Evolutionary conservation across 2,797 vertebrate genomes (phyloP).

Genomic region (Semotilus atromaculatus): DNA sequence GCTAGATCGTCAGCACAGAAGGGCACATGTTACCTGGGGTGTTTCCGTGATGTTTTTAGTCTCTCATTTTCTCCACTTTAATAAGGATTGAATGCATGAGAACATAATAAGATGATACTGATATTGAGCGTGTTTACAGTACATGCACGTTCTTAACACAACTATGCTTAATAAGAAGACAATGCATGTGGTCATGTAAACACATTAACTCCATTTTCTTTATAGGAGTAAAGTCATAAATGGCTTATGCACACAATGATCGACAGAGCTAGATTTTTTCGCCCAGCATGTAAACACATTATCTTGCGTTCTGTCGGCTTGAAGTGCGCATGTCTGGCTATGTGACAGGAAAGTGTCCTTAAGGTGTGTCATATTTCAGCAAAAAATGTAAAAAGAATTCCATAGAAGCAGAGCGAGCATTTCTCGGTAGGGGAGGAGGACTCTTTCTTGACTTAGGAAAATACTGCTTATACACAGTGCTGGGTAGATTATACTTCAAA

Average conservation of each 20-base stretch:
- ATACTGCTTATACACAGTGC: too few relatives aligned
- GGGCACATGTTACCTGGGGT: neutral
- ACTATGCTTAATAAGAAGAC: neutral
- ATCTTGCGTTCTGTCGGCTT: too few relatives aligned
- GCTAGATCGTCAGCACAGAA: neutral
- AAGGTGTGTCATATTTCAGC: too few relatives aligned
- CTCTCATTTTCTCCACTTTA: neutral
- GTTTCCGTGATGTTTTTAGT: neutral
- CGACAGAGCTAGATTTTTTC: neutral
- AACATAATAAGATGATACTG: conserved; percentile 9
- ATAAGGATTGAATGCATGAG: neutral
- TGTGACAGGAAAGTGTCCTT: neutral
- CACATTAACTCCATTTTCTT: neutral
- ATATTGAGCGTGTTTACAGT: neutral
- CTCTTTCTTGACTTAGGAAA: too few relatives aligned
- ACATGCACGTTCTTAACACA: neutral
- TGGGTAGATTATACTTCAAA: too few relatives aligned
- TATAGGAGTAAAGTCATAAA: neutral
- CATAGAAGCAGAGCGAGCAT: too few relatives aligned
- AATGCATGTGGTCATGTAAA: neutral
- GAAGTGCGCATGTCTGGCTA: neutral
- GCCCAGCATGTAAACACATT: neutral
- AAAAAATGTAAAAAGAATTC: too few relatives aligned
- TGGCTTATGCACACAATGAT: neutral
- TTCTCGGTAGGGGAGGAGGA: too few relatives aligned